Conservation (phyloP, 2,888 invertebrate species). For the Hydroisotoma schaefferi region DNA sequence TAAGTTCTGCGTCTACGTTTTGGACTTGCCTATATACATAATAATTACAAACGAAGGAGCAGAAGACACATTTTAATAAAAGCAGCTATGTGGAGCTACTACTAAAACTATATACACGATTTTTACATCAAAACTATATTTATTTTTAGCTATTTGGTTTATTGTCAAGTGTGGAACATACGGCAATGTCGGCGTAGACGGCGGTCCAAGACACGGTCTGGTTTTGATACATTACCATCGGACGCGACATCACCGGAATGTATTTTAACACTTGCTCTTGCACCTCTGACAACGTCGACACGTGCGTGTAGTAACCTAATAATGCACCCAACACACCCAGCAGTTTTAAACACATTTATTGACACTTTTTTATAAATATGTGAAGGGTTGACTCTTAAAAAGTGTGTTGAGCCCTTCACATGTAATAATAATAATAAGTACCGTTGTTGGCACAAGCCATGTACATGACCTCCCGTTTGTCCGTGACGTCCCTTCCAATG, state of each 20-base stretch:
- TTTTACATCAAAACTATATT: too few species aligned
- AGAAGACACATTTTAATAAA: background rate
- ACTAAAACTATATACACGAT: background rate
- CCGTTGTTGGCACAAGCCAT: constrained; percentile 99
- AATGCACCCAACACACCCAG: background rate
- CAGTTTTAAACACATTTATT: background rate
- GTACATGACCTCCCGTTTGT: constrained; percentile 90
- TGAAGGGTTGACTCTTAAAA: background rate
- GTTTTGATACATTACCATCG: constrained; percentile 50
- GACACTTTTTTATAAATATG: constrained; percentile 4
- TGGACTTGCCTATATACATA: constrained; percentile 24
- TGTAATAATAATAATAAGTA: constrained; percentile 51
- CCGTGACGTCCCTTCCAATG: constrained; percentile 87
- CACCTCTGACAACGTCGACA: constrained; percentile 94
- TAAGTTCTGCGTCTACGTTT: constrained; percentile 33
- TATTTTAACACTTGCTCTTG: constrained; percentile 96
- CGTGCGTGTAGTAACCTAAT: constrained; percentile 88
- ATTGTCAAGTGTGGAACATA: constrained; percentile 56
- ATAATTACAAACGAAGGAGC: background rate
- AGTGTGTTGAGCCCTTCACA: background rate
- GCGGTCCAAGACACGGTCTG: constrained; percentile 97
- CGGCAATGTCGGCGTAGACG: constrained; percentile 88
- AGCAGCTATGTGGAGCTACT: background rate
- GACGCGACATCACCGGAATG: constrained; percentile 88
- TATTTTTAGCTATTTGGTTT: too few species aligned